Conservation (phyloP, 2,888 invertebrate genomes). For the Protodeltote pygarga region DNA sequence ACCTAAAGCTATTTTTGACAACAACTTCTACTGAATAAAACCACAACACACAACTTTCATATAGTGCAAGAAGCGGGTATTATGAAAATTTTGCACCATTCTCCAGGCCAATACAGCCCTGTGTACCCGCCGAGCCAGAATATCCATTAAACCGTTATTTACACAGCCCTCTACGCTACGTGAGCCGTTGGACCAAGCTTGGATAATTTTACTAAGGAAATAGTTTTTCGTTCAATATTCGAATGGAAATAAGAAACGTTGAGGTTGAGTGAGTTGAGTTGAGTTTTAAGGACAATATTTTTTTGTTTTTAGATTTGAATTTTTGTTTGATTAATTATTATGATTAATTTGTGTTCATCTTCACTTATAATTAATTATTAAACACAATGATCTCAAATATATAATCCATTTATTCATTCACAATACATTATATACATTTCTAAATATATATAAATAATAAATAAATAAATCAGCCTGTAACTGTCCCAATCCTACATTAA, state of each 20-base stretch:
- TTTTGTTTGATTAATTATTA: not conserved
- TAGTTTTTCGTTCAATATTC: conserved; percentile 64
- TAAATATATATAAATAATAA: no score
- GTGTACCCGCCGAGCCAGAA: conserved; percentile 66
- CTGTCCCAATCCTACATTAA: no score
- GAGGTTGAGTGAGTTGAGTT: conserved; percentile 2
- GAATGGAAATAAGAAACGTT: conserved; percentile 32
- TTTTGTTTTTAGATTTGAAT: conserved; percentile 1
- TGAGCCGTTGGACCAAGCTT: conserved; percentile 62
- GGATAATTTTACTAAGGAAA: conserved; percentile 70
- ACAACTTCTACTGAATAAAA: conserved; percentile 16
- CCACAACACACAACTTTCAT: conserved; percentile 26
- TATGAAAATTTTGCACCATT: conserved; percentile 38
- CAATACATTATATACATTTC: no score
- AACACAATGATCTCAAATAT: no score
- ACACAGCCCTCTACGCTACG: conserved; percentile 70
- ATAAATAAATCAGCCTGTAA: no score
- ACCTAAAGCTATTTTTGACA: not conserved
- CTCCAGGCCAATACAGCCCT: conserved; percentile 34
- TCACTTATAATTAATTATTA: no score
- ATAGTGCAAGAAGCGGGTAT: conserved; percentile 32
- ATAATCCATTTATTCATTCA: no score
- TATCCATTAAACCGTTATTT: conserved; percentile 82
- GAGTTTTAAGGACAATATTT: conserved; percentile 16
- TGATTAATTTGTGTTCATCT: not conserved